Percentiles rank a stretch among this genome's conserved stretches.
These are phyloP conservation scores for Gnatocerus cornutus DNA, from an alignment of 2,888 invertebrate species.

Conservation along the genomic window DNA sequence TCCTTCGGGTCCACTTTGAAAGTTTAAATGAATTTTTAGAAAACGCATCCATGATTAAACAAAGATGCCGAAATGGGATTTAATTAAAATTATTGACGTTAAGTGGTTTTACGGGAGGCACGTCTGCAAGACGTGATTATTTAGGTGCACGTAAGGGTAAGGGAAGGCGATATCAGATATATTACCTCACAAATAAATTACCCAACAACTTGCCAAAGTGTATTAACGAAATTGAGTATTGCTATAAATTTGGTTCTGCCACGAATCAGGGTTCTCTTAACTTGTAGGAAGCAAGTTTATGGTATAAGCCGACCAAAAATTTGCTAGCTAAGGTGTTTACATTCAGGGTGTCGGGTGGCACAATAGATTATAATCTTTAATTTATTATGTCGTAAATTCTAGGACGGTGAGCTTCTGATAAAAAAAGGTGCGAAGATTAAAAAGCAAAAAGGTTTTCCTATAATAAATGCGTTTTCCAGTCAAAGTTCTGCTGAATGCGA, in stretches of 20 bases:
- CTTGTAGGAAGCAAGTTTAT: not conserved
- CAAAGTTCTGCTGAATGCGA: not conserved
- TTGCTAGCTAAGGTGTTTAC: conserved; percentile 8
- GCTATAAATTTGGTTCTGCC: conserved; percentile 60
- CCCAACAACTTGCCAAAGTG: conserved; percentile 61
- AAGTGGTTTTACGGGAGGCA: conserved; percentile 42
- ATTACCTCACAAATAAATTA: conserved; percentile 61
- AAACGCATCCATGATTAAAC: conserved; percentile 21
- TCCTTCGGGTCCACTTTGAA: conserved; percentile 6
- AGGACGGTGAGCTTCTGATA: conserved; percentile 1
- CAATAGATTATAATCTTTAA: conserved; percentile 10
- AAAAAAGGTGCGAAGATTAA: conserved; percentile 7
- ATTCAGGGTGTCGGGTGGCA: not conserved
- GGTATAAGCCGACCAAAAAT: conserved; percentile 7
- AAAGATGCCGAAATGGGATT: conserved; percentile 21
- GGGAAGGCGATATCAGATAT: conserved; percentile 54
- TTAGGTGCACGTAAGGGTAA: conserved; percentile 48
- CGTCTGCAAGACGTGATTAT: conserved; percentile 42
- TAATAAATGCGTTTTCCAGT: conserved; percentile 5
- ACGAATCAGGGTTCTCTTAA: conserved; percentile 18
- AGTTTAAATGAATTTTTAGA: conserved; percentile 39
- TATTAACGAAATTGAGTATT: conserved; percentile 64
- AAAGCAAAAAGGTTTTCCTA: not conserved
- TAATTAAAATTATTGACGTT: conserved; percentile 46
- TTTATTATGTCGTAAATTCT: conserved; percentile 13